A percentile compares a stretch with the other conserved stretches of the same genome.
phyloP scores from a whole-genome alignment of 2,888 invertebrate genomes.

The Idaea biselata region DNA sequence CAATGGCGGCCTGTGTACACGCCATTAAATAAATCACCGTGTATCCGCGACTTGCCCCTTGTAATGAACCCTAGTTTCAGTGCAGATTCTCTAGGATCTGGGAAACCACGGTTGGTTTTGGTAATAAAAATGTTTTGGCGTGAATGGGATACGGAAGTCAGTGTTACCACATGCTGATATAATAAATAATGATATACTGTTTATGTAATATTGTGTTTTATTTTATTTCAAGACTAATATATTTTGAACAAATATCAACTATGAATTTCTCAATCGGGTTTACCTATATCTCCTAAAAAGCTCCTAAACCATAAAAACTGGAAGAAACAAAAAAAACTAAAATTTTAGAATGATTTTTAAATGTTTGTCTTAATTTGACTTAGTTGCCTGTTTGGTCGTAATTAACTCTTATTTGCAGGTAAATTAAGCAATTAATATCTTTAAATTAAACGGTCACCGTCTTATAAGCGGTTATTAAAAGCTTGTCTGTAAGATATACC shows the following conservation, averaged over 20 bases:
- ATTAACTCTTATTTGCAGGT: no score
- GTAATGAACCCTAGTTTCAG: constrained; percentile 16
- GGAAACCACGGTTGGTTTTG: not conserved
- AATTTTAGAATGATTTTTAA: no score
- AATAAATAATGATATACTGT: not conserved
- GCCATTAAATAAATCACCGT: constrained; percentile 34
- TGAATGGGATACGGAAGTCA: not conserved
- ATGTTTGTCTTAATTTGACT: no score
- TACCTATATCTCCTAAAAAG: no score
- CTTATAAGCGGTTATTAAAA: not conserved
- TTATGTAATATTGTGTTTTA: not conserved
- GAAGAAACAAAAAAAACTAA: no score
- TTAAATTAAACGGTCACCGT: not conserved
- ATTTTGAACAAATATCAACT: no score
- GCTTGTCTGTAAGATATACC: not conserved
- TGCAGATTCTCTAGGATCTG: constrained; percentile 7
- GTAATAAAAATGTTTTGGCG: not conserved
- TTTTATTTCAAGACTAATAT: no score
- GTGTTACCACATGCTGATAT: not conserved
- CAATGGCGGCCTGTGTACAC: constrained; percentile 33
- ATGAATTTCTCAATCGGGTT: no score
- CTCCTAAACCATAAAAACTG: no score
- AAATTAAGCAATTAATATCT: no score
- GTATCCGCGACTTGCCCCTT: constrained; percentile 25
- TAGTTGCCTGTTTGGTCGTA: no score